Base-by-base conservation (phyloP, 2,888 invertebrate genomes). In the Epinotia demarniana region DNA sequence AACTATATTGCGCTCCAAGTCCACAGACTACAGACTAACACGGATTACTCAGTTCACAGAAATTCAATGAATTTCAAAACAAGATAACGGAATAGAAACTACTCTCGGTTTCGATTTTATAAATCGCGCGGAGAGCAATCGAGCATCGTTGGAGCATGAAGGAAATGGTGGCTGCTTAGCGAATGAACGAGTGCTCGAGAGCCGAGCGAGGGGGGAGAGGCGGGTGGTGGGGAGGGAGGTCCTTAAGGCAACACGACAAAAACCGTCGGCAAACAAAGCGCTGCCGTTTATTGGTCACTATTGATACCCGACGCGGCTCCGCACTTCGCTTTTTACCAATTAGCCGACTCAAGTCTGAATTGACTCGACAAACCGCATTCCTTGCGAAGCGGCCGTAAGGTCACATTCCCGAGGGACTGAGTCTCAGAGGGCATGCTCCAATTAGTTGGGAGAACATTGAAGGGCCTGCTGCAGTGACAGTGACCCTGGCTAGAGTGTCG, bases 241-340 rank as follows among this genome's bases (percentile, higher is more conserved):
- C 19, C 53, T 39, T 13, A 61, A 16, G 55, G 73, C 73, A 68
- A 73, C 61, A 55, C 61, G 66, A 53, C 72, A 66, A 66, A 67
- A 73, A 68, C 46, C n/a, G 57, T 23, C 72, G 64, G 64, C 63
- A n/a, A 72, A 72, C 72, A 72, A 72, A 72, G 64, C 16, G 53
- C 61, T 68, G 33, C 67, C 67, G 67, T 55, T 68, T 68, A 68
- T 73, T 68, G 72, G 73, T 62, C 61, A 60, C 73, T 60, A 66
- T 66, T 66, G 72, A 72, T 49, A 66, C 23, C 23, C 61, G 67
- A 61, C 60, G n/a, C 73, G 39, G 55, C n/a, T 39, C 64, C 18
- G 57, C 72, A 49, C 62, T 71, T 18, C 12, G 46, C 72, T 64
- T 13, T 57, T 55, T 55, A 58, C 57, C 64, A 43, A 72, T 72